These are phyloP conservation scores for Lochmaea crataegi DNA, from an alignment of 2,888 invertebrate genomes.

Conservation along the genomic window DNA sequence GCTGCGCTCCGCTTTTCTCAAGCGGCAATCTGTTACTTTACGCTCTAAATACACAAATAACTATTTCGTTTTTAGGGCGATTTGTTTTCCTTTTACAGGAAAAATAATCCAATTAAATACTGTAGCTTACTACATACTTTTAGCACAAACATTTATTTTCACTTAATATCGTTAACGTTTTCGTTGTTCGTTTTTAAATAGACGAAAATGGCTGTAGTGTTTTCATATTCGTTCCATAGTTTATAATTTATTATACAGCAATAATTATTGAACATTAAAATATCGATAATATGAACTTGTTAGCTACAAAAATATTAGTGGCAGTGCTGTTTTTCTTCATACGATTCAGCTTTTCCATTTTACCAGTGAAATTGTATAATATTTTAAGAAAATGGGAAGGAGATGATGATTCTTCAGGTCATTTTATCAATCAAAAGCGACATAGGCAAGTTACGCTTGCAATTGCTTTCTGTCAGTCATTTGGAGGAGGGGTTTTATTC, in stretches of 20 bases:
- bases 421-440: conserved; percentile 57
- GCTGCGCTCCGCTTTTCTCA: too few species aligned
- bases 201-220: background rate
- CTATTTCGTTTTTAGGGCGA: too few species aligned
- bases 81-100: too few species aligned
- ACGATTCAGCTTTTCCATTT: conserved; percentile 66
- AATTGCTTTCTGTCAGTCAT: conserved; percentile 64
- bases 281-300: conserved; percentile 59
- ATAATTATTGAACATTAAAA: background rate
- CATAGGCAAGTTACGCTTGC: conserved; percentile 59
- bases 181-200: too few species aligned
- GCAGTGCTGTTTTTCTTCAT: conserved; percentile 65
- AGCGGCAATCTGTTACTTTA: too few species aligned
- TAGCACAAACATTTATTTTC: too few species aligned
- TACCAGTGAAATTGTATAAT: conserved; percentile 67
- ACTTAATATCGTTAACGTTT: too few species aligned
- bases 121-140: too few species aligned
- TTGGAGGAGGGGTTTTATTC: conserved; percentile 70
- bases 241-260: background rate
- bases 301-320: conserved; percentile 66
- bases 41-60: too few species aligned
- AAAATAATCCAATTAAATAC: too few species aligned
- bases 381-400: conserved; percentile 60
- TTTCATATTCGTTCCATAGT: background rate
- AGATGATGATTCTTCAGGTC: conserved; percentile 53